phyloP scores from a whole-genome alignment of 2,888 invertebrate genomes.

The Diadegma fenestrale region DNA sequence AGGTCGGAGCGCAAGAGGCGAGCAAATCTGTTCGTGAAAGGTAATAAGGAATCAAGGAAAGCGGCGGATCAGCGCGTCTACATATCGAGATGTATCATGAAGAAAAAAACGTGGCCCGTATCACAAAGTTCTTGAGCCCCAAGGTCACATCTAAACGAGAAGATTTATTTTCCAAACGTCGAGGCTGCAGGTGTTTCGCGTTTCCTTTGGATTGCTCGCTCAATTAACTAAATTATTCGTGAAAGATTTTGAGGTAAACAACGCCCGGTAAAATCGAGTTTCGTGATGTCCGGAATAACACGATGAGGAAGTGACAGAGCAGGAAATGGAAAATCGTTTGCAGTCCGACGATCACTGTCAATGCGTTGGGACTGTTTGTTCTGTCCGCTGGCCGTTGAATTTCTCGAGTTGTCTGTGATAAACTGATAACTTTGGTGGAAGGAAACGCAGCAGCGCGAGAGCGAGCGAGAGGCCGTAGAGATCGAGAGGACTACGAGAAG shows the following conservation, averaged over 20 bases:
- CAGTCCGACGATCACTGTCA: constrained; percentile 3
- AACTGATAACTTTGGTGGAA: neutral
- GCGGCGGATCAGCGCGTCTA: neutral
- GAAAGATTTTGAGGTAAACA: constrained; percentile 48
- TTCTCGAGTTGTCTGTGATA: neutral
- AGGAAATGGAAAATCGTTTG: neutral
- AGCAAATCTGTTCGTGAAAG: neutral
- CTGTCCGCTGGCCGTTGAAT: neutral
- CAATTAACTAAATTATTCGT: constrained; percentile 63
- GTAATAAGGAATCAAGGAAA: neutral
- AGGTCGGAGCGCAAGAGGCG: constrained; percentile 25
- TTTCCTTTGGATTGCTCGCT: constrained; percentile 35
- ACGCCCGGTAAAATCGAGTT: constrained; percentile 21
- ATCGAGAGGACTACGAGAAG: constrained; percentile 11
- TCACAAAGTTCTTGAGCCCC: neutral
- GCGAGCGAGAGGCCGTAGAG: neutral
- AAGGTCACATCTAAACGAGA: neutral
- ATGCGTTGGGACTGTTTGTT: neutral
- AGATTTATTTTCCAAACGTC: constrained; percentile 24
- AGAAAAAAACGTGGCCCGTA: neutral
- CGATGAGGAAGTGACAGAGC: neutral
- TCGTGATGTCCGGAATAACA: neutral
- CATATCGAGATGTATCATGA: too few species aligned
- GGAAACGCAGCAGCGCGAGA: neutral
- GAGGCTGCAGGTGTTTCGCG: constrained; percentile 37